Evolutionary conservation across 2,113 vertebrate species (phyloP), one percentile per base, ranked within the genome.

Genomic region (Mohoua ochrocephala): DNA sequence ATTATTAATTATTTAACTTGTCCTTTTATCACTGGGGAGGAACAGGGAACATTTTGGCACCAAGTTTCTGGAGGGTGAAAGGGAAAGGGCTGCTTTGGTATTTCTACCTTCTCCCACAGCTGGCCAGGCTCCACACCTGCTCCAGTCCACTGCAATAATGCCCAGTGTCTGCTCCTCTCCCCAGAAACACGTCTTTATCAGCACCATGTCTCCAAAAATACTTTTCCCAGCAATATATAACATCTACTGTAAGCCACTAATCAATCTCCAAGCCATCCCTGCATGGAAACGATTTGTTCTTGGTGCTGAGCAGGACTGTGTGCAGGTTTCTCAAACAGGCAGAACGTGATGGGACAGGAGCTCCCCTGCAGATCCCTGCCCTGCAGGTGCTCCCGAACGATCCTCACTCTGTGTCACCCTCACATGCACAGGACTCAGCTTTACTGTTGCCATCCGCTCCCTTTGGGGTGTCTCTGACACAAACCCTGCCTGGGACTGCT

Each of bases 1-100:
- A 70, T 88, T 86, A 73, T 71, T 91, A 77, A 96, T 91, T 93
- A 88, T 89, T 94, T 87, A 92, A 91, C 49, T 83, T 54, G 35
- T 31, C 68, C 39, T 91, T 91, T 87, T 93, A 83, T 77, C 73
- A 78, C 9, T 7, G 1, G 24, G 39, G 57, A 85, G 67, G 78
- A 82, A 52, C 20, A 44, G 57, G 30, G 15, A 26, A 67, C 2
- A 17, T 35, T 88, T 79, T 8, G 14, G 77, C 79, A 96, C 39
- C 65, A 82, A 37, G 21, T 44, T 82, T 84, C 79, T 47, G 59
- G 28, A 60, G 0, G 4, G 28, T 39, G 49, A 64, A 84, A 52
- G 39, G 61, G 60, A 75, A 90, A 33, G 14, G 45, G 44, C 30
- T 63, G 60, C 33, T 42, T 33, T 91, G 68, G 53, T 35, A 16